A percentile compares a stretch with the other conserved stretches of the same genome.
These are phyloP conservation scores for Jordanella pulchra DNA, from an alignment of 2,797 vertebrate genomes.

Conservation along the genomic window DNA sequence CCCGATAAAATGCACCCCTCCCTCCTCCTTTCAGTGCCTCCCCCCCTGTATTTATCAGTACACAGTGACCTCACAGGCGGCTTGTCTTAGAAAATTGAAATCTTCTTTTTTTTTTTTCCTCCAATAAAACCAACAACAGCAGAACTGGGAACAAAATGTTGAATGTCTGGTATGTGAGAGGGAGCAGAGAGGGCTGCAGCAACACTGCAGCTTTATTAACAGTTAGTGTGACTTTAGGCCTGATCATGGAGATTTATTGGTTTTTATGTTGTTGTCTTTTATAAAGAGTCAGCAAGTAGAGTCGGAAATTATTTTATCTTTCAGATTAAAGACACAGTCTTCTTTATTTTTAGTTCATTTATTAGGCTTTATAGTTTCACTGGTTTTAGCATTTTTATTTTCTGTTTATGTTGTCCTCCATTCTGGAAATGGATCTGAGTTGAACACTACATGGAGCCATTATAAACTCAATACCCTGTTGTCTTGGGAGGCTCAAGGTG, in stretches of 20 bases:
- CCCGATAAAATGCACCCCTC: slow-evolving; percentile 36
- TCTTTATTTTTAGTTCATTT: not conserved
- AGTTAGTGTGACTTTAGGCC: not conserved
- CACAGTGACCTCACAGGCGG: slow-evolving; percentile 16
- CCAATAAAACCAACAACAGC: not conserved
- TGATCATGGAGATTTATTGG: not conserved
- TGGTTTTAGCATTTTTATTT: not conserved
- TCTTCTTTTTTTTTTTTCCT: not conserved
- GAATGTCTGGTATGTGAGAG: not conserved
- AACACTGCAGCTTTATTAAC: not conserved
- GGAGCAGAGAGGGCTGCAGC: not conserved
- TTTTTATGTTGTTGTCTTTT: not conserved
- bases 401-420: not conserved
- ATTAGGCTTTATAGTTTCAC: not conserved
- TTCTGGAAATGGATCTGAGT: not conserved
- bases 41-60: not conserved
- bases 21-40: not conserved
- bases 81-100: slow-evolving; percentile 10
- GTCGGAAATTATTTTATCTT: not conserved
- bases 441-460: slow-evolving; percentile 26
- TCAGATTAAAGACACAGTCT: not conserved
- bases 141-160: not conserved
- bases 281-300: not conserved
- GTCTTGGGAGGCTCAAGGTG: slow-evolving; percentile 59
- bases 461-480: slow-evolving; percentile 50